A percentile compares a stretch with the other conserved stretches of the same genome.
Evolutionary conservation across 2,113 vertebrate species (phyloP).

Genomic region (Camelus bactrianus): DNA sequence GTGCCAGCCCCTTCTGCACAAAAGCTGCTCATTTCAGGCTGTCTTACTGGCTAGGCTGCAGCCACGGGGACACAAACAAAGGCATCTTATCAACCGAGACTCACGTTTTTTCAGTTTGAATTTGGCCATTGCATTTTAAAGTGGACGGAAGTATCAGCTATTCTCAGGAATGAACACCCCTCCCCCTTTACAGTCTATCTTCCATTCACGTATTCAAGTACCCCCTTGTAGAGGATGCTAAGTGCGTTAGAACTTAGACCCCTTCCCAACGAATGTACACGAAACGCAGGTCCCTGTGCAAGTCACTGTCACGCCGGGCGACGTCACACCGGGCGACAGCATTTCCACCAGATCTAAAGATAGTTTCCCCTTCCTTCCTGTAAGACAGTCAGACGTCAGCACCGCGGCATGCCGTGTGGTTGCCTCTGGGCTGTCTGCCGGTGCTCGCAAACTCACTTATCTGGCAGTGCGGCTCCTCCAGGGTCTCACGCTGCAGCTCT

Average conservation of each 20-base stretch:
- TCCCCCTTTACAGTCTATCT: background rate
- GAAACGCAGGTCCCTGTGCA: background rate
- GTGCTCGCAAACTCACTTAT: slow-evolving; percentile 82
- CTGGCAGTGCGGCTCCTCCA: slow-evolving; percentile 69
- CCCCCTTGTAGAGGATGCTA: background rate
- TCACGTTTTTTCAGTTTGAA: slow-evolving; percentile 56
- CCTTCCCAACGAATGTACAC: background rate
- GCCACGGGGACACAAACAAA: background rate
- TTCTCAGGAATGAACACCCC: background rate
- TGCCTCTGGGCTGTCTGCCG: slow-evolving; percentile 62
- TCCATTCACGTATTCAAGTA: slow-evolving; percentile 14
- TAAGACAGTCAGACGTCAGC: slow-evolving; percentile 52
- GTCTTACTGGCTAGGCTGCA: background rate
- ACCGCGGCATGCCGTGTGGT: slow-evolving; percentile 58
- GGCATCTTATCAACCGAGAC: background rate
- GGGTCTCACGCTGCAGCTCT: slow-evolving; percentile 79
- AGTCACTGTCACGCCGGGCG: background rate
- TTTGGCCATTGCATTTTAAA: background rate
- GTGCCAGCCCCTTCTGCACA: background rate
- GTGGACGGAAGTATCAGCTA: slow-evolving; percentile 33
- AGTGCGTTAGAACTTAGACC: slow-evolving; percentile 35
- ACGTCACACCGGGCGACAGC: background rate
- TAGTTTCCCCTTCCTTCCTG: slow-evolving; percentile 63
- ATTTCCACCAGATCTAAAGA: slow-evolving; percentile 68
- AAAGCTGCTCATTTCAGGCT: slow-evolving; percentile 34